These are phyloP conservation scores for Phocides pigmalion DNA, from an alignment of 1,140 invertebrate species.

Conservation along the genomic window DNA sequence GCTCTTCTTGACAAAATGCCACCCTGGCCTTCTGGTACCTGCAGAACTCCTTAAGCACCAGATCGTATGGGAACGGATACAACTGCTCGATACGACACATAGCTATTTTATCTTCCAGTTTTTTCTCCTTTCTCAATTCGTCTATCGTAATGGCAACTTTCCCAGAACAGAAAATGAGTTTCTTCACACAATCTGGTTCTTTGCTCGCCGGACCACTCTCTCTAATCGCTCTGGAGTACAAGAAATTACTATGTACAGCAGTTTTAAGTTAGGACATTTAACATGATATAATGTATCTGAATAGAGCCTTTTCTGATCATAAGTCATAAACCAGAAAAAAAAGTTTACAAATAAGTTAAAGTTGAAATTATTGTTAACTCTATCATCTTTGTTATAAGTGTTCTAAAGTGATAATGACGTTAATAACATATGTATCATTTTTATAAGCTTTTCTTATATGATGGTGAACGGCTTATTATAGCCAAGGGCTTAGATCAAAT, in stretches of 20 bases:
- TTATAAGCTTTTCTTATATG: no score
- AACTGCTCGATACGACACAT: slow-evolving; percentile 93
- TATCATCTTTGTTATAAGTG: no score
- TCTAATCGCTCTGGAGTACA: slow-evolving; percentile 75
- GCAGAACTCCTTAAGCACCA: slow-evolving; percentile 87
- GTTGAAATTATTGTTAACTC: no score
- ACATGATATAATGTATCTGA: no score
- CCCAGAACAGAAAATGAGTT: slow-evolving; percentile 91
- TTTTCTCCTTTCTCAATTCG: slow-evolving; percentile 86
- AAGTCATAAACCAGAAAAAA: no score
- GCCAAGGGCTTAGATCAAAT: no score
- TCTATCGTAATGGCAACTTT: slow-evolving; percentile 94
- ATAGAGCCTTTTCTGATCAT: no score
- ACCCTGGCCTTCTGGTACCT: slow-evolving; percentile 90
- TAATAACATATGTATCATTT: no score
- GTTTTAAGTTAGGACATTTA: no score
- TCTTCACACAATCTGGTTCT: slow-evolving; percentile 86
- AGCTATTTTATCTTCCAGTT: slow-evolving; percentile 89
- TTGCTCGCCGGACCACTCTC: slow-evolving; percentile 84
- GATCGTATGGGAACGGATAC: slow-evolving; percentile 93
- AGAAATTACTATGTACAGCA: neutral
- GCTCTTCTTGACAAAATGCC: slow-evolving; percentile 94
- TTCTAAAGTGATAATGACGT: no score
- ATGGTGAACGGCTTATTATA: no score
- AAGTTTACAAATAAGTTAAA: no score